Evolutionary conservation across 2,797 vertebrate genomes (phyloP), one percentile per base, ranked within the genome.

Genomic region (Enteromius thamalakanensis): DNA sequence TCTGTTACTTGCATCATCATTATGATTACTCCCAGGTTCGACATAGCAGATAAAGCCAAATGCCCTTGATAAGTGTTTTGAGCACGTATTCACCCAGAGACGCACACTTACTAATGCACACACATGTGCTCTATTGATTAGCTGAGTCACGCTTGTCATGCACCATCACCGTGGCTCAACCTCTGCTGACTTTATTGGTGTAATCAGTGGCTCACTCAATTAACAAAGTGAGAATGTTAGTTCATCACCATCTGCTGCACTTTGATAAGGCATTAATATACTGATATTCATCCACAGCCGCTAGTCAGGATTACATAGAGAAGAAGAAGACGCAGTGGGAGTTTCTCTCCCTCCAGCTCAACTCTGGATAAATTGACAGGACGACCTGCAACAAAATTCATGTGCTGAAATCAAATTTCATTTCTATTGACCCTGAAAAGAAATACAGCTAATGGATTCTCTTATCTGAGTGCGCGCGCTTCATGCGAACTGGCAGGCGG

Each of bases 251-350:
- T 94, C 93, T 95, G 93, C 90, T 90, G 82, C 15, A 86, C 91
- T 93, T 93, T 93, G 94, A 95, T 94, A 94, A 94, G 89, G 93
- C 91, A 94, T 95, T 94, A 94, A 93, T 93, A 90, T 87, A 82
- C 88, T 91, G 91, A 91, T 89, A 89, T 89, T 90, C 92, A 90
- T 90, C 91, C 89, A 87, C 32, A 87, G 91, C 91, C 92, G 86
- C 91, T 89, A 89, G 92, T 92, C 91, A 91, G 91, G 90, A 94
- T 94, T 94, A 93, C 89, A 92, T 84, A 90, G 64, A 89, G 79
- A 68, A 79, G 62, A 84, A 78, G 76, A 29, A 32, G 32, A 85
- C 78, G 81, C 89, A 82, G 79, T 82, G 87, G 92, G 91, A 90
- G 91, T 91, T 91, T 92, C 91, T 90, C 90, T 88, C 85, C 81